Evolutionary conservation across 2,888 invertebrate species (phyloP).

Genomic region (Synergus itoensis): DNA sequence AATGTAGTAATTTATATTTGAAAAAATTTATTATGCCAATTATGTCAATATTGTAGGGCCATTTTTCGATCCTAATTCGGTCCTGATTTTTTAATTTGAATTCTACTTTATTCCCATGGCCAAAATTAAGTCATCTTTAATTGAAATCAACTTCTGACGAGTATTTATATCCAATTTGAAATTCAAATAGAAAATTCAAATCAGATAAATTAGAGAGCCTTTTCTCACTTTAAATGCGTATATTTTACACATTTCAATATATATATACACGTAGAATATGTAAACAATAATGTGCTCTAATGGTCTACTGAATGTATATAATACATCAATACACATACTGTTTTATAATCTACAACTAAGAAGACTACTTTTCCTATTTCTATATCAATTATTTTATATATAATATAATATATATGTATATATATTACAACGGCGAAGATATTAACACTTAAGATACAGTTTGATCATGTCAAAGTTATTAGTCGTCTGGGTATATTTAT

Average conservation of each 20-base stretch:
- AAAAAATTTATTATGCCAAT: too few species aligned
- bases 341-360: conserved; percentile 20
- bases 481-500: neutral
- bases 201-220: neutral
- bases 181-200: conserved; percentile 35
- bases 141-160: neutral
- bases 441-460: neutral
- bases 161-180: conserved; percentile 16
- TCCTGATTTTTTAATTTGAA: too few species aligned
- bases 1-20: conserved; percentile 17
- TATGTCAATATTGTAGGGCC: too few species aligned
- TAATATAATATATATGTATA: conserved; percentile 10
- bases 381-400: conserved; percentile 24
- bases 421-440: conserved; percentile 41
- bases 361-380: conserved; percentile 1
- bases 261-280: conserved; percentile 35
- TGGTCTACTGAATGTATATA: conserved; percentile 26
- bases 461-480: conserved; percentile 2
- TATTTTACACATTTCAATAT: conserved; percentile 31
- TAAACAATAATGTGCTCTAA: conserved; percentile 36
- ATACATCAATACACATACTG: conserved; percentile 35
- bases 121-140: neutral
- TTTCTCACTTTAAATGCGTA: conserved; percentile 33
- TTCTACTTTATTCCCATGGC: too few species aligned
- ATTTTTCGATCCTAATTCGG: too few species aligned